Percentiles rank a stretch among this genome's conserved stretches.
phyloP scores from a whole-genome alignment of 2,113 vertebrate genomes.

The Actenoides hombroni region DNA sequence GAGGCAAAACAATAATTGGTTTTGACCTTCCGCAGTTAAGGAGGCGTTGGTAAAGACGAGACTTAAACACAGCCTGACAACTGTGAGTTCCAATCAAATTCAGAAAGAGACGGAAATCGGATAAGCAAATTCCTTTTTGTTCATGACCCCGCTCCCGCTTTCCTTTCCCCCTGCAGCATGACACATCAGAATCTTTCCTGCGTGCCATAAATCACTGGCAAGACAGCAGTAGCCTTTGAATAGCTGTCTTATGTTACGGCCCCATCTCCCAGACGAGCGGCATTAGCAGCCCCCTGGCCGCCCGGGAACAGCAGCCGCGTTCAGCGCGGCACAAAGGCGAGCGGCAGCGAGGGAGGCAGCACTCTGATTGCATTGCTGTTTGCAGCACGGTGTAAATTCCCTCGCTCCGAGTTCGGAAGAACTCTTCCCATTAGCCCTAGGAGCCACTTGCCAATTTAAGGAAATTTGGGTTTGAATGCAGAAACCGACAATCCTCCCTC shows the following conservation, averaged over 20 bases:
- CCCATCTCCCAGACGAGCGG: slow-evolving; percentile 6
- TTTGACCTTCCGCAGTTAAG: slow-evolving; percentile 68
- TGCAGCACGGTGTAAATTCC: slow-evolving; percentile 12
- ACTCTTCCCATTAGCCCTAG: neutral
- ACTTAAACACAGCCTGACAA: slow-evolving; percentile 66
- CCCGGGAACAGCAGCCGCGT: neutral
- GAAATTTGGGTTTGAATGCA: slow-evolving; percentile 33
- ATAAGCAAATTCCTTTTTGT: slow-evolving; percentile 74
- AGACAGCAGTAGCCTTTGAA: slow-evolving; percentile 9
- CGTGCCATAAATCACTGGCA: neutral
- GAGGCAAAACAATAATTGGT: slow-evolving; percentile 69
- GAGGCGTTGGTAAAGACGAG: slow-evolving; percentile 58
- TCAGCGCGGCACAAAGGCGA: neutral
- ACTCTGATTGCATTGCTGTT: neutral
- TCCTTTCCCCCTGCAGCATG: slow-evolving; percentile 62
- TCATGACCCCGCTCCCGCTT: slow-evolving; percentile 47
- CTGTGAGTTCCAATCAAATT: slow-evolving; percentile 56
- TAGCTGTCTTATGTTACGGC: slow-evolving; percentile 21
- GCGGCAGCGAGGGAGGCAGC: neutral
- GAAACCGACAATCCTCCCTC: slow-evolving; percentile 6
- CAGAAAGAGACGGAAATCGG: slow-evolving; percentile 66
- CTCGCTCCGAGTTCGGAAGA: neutral
- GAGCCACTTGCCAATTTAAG: neutral
- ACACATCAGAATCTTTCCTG: slow-evolving; percentile 65
- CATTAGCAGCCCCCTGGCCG: neutral